phyloP scores from a whole-genome alignment of 2,888 invertebrate species.

The Pheosia gnoma region DNA sequence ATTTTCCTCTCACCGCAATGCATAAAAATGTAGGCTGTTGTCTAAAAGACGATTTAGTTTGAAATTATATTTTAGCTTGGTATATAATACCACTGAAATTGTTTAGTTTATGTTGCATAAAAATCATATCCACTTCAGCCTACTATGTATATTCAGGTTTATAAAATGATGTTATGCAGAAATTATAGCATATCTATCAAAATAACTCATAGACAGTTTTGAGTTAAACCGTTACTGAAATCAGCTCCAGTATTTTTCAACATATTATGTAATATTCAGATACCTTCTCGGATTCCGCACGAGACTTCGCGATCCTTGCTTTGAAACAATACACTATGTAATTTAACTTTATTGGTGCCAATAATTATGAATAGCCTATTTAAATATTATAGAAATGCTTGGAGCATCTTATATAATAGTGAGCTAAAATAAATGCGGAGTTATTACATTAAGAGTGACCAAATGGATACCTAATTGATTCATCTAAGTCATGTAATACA shows the following conservation, averaged over 20 bases:
- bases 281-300: not conserved
- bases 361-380: not conserved
- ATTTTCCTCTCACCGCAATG: conserved; percentile 21
- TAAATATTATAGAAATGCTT: not conserved
- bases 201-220: not conserved
- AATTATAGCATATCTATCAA: no score
- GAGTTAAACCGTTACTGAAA: not conserved
- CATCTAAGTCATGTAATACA: no score
- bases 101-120: no score
- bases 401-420: no score
- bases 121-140: no score
- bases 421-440: no score
- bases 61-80: not conserved
- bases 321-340: not conserved
- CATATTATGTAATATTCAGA: not conserved
- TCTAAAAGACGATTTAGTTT: not conserved
- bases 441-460: no score
- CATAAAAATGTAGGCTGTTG: conserved; percentile 5
- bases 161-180: no score
- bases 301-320: not conserved
- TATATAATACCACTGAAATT: no score
- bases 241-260: not conserved
- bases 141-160: no score
- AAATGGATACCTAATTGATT: no score
- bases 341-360: not conserved